Evolutionary conservation across 1,140 invertebrate genomes (phyloP).

Genomic region (Drosophila nikananu): DNA sequence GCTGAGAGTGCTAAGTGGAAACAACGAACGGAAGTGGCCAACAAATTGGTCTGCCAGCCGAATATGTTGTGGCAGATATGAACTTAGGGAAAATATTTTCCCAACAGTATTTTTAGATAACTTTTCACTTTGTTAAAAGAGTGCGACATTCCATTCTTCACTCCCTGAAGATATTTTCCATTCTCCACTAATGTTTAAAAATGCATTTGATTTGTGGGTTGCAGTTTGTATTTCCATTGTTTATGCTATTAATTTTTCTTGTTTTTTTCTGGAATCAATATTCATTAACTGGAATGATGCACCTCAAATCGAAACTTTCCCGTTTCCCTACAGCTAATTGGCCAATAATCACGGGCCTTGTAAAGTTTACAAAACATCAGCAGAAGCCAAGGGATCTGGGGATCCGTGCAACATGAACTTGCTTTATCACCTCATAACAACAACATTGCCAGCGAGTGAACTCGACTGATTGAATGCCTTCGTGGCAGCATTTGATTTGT

Average conservation of each 20-base stretch:
- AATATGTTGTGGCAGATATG: constrained; percentile 36
- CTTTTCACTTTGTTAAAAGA: constrained; percentile 6
- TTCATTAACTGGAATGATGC: constrained; percentile 42
- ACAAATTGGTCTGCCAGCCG: constrained; percentile 36
- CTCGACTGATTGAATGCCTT: constrained; percentile 76
- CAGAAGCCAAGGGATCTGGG: constrained; percentile 14
- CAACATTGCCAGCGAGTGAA: constrained; percentile 46
- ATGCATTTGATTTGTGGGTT: constrained; percentile 42
- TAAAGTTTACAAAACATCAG: constrained; percentile 51
- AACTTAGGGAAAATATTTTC: constrained; percentile 30
- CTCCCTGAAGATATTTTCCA: constrained; percentile 2
- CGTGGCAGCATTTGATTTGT: constrained; percentile 81
- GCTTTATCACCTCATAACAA: constrained; percentile 70
- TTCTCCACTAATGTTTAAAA: constrained; percentile 22
- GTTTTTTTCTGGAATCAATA: constrained; percentile 29
- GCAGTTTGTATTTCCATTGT: constrained; percentile 19
- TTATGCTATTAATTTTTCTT: constrained; percentile 29
- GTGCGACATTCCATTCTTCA: constrained; percentile 24
- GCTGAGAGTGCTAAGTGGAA: constrained; percentile 41
- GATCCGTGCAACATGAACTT: constrained; percentile 58
- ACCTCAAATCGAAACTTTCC: constrained; percentile 20
- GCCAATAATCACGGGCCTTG: constrained; percentile 66
- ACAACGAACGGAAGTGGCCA: constrained; percentile 70
- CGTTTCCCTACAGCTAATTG: constrained; percentile 59
- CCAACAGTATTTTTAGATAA: constrained; percentile 34